Evolutionary conservation across 1,140 invertebrate species (phyloP).

Genomic region (Drusus annulatus): DNA sequence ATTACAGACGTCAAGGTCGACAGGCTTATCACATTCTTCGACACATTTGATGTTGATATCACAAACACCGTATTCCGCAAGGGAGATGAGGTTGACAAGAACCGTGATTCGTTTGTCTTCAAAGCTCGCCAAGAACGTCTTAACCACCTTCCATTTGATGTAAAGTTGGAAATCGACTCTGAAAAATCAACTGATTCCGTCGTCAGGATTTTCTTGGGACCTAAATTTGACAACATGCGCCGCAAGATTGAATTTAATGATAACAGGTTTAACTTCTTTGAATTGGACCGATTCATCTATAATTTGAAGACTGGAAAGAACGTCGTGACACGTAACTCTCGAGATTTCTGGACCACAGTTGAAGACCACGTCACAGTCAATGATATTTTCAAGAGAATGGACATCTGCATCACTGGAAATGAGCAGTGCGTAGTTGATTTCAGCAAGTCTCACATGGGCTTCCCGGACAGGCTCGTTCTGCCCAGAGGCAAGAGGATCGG

Average conservation of each 20-base stretch:
- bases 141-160: constrained; percentile 53
- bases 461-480: constrained; percentile 77
- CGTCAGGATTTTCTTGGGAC: constrained; percentile 62
- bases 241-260: constrained; percentile 73
- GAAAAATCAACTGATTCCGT: constrained; percentile 46
- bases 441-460: constrained; percentile 69
- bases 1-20: constrained; percentile 76
- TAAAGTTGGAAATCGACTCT: constrained; percentile 58
- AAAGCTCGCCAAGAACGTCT: constrained; percentile 67
- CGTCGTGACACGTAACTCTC: constrained; percentile 70
- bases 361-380: constrained; percentile 70
- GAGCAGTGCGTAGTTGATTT: constrained; percentile 61
- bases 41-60: constrained; percentile 78
- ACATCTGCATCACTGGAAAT: constrained; percentile 65
- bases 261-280: constrained; percentile 75
- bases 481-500: constrained; percentile 79
- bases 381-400: constrained; percentile 67
- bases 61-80: constrained; percentile 74
- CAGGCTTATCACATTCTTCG: constrained; percentile 80
- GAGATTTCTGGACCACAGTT: constrained; percentile 68
- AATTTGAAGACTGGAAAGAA: constrained; percentile 77
- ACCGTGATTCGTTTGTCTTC: constrained; percentile 65
- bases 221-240: constrained; percentile 69
- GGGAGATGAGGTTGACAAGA: constrained; percentile 60
- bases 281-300: constrained; percentile 79